Conservation (phyloP, 1,140 invertebrate species). For the Galendromus occidentalis region DNA sequence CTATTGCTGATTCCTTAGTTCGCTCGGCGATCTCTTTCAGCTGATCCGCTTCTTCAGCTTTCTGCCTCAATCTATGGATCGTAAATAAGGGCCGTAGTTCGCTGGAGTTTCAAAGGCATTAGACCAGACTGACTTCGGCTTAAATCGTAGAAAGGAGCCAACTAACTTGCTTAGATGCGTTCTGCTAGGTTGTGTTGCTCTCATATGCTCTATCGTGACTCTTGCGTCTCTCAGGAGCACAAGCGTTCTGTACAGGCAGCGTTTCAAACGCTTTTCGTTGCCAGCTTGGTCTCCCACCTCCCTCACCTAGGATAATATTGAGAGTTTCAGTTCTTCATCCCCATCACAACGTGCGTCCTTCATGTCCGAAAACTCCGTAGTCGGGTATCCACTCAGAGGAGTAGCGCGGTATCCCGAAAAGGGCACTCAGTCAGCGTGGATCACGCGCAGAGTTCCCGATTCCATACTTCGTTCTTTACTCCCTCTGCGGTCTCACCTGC, state of each 20-base stretch:
- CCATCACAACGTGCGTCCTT: too few relatives aligned
- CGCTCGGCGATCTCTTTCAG: conserved; percentile 5
- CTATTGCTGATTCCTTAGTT: neutral
- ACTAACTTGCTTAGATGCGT: conserved; percentile 2
- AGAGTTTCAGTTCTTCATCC: too few relatives aligned
- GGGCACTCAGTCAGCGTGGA: too few relatives aligned
- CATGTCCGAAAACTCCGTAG: too few relatives aligned
- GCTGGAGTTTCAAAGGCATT: too few relatives aligned
- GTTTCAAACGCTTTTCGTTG: neutral
- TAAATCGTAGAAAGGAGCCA: neutral
- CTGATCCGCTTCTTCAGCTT: conserved; percentile 7
- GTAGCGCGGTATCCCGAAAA: too few relatives aligned
- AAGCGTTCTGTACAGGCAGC: neutral
- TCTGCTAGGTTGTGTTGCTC: neutral
- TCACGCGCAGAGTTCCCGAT: too few relatives aligned
- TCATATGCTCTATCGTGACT: neutral
- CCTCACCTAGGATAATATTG: neutral
- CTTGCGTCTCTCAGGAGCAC: neutral
- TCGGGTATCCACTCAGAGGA: too few relatives aligned
- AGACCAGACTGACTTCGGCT: too few relatives aligned
- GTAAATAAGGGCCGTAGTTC: too few relatives aligned
- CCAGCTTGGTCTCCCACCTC: neutral
- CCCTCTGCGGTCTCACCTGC: neutral
- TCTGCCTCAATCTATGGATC: conserved; percentile 1
- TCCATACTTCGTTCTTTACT: neutral